Evolutionary conservation across 2,888 invertebrate genomes (phyloP).

Genomic region (Lepidochrysops patricia): DNA sequence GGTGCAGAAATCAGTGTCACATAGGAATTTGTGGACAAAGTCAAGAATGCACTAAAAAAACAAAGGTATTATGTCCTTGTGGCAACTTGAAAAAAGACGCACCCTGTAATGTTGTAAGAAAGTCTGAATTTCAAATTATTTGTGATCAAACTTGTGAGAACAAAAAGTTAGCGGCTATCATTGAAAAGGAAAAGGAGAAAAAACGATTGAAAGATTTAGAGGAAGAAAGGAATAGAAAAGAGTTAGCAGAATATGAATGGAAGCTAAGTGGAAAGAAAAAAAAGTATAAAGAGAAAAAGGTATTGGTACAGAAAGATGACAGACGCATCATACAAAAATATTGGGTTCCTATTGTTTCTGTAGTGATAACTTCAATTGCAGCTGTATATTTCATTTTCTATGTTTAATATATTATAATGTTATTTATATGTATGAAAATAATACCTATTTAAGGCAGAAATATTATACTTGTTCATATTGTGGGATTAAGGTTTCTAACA

Average conservation of each 20-base stretch:
- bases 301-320: slow-evolving; percentile 57
- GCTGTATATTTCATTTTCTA: slow-evolving; percentile 32
- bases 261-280: slow-evolving; percentile 81
- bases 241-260: slow-evolving; percentile 84
- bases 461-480: too few relatives aligned
- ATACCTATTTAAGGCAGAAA: too few relatives aligned
- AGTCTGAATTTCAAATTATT: slow-evolving; percentile 56
- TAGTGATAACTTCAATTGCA: slow-evolving; percentile 37
- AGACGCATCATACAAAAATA: slow-evolving; percentile 54
- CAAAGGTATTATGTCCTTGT: slow-evolving; percentile 86
- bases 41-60: slow-evolving; percentile 84
- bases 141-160: slow-evolving; percentile 79
- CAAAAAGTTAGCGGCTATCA: slow-evolving; percentile 70
- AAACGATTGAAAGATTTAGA: slow-evolving; percentile 74
- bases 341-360: slow-evolving; percentile 52
- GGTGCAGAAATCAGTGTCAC: slow-evolving; percentile 84
- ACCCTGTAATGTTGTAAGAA: slow-evolving; percentile 75
- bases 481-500: too few relatives aligned
- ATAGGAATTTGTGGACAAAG: slow-evolving; percentile 79
- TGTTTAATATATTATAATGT: too few relatives aligned
- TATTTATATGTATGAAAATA: too few relatives aligned
- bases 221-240: slow-evolving; percentile 80
- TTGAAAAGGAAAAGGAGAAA: slow-evolving; percentile 71
- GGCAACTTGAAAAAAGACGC: slow-evolving; percentile 83
- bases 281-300: slow-evolving; percentile 64